A percentile compares a stretch with the other conserved stretches of the same genome.
These are phyloP conservation scores for Craseonycteris thonglongyai DNA, from an alignment of 2,113 vertebrate genomes.

Conservation along the genomic window DNA sequence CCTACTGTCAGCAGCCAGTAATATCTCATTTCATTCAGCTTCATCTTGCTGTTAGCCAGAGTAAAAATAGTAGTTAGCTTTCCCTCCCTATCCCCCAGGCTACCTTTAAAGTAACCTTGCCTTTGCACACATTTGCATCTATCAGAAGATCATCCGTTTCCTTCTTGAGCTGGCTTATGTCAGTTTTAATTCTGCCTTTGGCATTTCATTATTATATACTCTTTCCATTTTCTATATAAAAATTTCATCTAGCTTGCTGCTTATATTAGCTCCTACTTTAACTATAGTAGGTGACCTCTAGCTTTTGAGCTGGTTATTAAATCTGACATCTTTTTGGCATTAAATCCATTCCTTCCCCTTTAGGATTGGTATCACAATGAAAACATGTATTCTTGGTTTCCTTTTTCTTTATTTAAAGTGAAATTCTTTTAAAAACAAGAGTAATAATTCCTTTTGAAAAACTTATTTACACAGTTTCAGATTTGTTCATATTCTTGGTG, in stretches of 20 bases:
- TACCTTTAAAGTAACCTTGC: not conserved
- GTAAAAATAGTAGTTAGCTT: not conserved
- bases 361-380: constrained; percentile 36
- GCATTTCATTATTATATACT: not conserved
- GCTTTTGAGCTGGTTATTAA: constrained; percentile 16
- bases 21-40: not conserved
- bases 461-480: not conserved
- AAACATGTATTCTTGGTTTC: constrained; percentile 35
- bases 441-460: constrained; percentile 26
- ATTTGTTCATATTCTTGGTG: constrained; percentile 1
- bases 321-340: constrained; percentile 33
- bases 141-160: not conserved
- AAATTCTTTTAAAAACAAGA: constrained; percentile 22
- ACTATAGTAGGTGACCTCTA: not conserved
- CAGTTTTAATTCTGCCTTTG: not conserved
- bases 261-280: not conserved
- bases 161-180: not conserved
- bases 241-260: not conserved
- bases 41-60: not conserved
- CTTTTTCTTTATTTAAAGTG: constrained; percentile 40
- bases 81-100: not conserved
- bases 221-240: not conserved
- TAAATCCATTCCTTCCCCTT: not conserved
- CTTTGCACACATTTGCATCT: not conserved
- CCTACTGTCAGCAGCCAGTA: not conserved